A percentile compares a stretch with the other conserved stretches of the same genome.
Conservation (phyloP, 2,797 vertebrate species). For the Sebastes trivittatus region DNA sequence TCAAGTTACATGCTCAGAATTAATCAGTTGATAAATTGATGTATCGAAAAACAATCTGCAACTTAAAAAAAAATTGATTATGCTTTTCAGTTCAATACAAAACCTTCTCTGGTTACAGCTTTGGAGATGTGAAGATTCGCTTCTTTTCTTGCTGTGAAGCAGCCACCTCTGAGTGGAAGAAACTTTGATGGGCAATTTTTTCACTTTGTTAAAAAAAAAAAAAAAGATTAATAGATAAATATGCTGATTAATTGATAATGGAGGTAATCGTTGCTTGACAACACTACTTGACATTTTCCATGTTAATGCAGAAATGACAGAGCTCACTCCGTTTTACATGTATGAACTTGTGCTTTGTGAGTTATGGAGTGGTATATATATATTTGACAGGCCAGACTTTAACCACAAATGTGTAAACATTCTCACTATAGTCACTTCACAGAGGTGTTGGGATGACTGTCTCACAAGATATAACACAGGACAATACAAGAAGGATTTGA, state of each 20-base stretch:
- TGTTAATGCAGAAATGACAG: no score
- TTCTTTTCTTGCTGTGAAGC: neutral
- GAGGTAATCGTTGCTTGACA: neutral
- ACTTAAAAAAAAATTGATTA: neutral
- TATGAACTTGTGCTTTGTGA: neutral
- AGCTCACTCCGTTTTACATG: fast-evolving
- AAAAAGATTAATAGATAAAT: no score
- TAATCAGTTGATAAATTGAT: neutral
- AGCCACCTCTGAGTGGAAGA: neutral
- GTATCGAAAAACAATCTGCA: neutral
- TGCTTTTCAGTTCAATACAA: neutral
- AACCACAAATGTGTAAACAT: neutral
- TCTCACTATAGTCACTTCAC: neutral
- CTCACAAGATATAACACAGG: constrained; percentile 14
- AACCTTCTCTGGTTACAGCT: neutral
- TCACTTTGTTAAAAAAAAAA: no score
- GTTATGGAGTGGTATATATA: neutral
- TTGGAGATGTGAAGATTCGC: neutral
- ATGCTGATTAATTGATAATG: neutral
- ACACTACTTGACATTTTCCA: no score
- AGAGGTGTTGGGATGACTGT: neutral
- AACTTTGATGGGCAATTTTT: neutral
- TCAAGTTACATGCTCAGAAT: neutral
- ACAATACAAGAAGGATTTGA: constrained; percentile 17
- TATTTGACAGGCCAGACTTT: neutral